Evolutionary conservation across 2,113 vertebrate genomes (phyloP).

Genomic region (Aspidoscelis tigris): DNA sequence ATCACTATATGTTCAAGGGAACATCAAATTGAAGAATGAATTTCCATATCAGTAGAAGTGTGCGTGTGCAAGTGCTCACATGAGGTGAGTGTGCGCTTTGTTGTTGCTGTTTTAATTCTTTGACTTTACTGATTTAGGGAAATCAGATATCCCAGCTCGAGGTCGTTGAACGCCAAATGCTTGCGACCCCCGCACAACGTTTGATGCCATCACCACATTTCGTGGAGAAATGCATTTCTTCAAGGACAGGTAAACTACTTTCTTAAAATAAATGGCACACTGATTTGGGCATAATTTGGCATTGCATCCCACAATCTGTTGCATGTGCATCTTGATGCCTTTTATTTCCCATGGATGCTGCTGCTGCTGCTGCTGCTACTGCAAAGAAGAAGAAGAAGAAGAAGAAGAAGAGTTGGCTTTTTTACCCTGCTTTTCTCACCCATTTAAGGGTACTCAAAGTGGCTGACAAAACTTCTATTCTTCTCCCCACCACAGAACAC

Average conservation of each 20-base stretch:
- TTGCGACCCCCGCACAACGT: slow-evolving; percentile 82
- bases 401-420: too few relatives aligned
- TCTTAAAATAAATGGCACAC: not conserved
- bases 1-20: not conserved
- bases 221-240: slow-evolving; percentile 91
- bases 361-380: too few relatives aligned
- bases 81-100: not conserved
- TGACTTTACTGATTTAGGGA: slow-evolving; percentile 57
- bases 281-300: not conserved
- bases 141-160: slow-evolving; percentile 37
- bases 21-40: not conserved
- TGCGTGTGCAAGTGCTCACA: too few relatives aligned
- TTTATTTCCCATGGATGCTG: too few relatives aligned
- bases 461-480: too few relatives aligned
- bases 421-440: too few relatives aligned
- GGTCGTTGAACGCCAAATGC: slow-evolving; percentile 78
- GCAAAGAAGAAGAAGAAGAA: too few relatives aligned
- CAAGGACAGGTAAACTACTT: slow-evolving; percentile 83
- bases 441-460: too few relatives aligned
- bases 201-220: slow-evolving; percentile 84
- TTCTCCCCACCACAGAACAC: too few relatives aligned
- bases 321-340: not conserved
- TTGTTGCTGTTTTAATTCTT: not conserved
- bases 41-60: too few relatives aligned
- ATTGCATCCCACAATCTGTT: not conserved